These are phyloP conservation scores for Drosophila yakuba DNA, from an alignment of 1,140 invertebrate genomes.

Conservation along the genomic window DNA sequence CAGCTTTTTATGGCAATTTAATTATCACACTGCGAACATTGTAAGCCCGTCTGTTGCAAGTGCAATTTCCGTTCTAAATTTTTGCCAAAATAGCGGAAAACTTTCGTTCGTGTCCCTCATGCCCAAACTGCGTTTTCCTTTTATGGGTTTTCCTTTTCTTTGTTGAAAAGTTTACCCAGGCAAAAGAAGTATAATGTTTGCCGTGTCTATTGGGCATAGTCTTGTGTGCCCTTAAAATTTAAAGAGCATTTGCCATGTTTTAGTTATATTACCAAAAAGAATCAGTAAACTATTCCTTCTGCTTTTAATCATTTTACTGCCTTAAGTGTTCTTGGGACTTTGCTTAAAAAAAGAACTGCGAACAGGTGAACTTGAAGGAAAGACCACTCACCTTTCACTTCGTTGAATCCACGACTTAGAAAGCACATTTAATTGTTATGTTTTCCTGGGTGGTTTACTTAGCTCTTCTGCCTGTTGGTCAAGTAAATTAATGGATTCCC, in stretches of 20 bases:
- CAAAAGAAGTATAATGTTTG: background rate
- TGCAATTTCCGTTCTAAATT: slow-evolving; percentile 4
- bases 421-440: slow-evolving; percentile 47
- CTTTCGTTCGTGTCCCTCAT: background rate
- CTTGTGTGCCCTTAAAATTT: background rate
- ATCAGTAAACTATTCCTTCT: background rate
- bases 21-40: slow-evolving; percentile 25
- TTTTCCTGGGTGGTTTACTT: slow-evolving; percentile 42
- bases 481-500: slow-evolving; percentile 46
- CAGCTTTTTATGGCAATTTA: slow-evolving; percentile 31
- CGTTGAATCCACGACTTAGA: slow-evolving; percentile 28
- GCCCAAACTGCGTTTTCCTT: background rate
- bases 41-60: background rate
- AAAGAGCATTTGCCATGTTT: background rate
- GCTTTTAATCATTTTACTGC: background rate
- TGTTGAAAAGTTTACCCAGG: background rate
- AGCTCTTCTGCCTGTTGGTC: slow-evolving; percentile 43
- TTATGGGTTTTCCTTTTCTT: background rate
- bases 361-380: slow-evolving; percentile 10
- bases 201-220: background rate
- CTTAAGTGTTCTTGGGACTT: background rate
- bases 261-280: too few relatives aligned
- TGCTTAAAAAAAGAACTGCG: background rate
- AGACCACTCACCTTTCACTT: slow-evolving; percentile 2
- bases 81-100: background rate